Evolutionary conservation across 1,140 invertebrate species (phyloP), one percentile per base, ranked within the genome.

Genomic region (Drosophila kurseongensis): DNA sequence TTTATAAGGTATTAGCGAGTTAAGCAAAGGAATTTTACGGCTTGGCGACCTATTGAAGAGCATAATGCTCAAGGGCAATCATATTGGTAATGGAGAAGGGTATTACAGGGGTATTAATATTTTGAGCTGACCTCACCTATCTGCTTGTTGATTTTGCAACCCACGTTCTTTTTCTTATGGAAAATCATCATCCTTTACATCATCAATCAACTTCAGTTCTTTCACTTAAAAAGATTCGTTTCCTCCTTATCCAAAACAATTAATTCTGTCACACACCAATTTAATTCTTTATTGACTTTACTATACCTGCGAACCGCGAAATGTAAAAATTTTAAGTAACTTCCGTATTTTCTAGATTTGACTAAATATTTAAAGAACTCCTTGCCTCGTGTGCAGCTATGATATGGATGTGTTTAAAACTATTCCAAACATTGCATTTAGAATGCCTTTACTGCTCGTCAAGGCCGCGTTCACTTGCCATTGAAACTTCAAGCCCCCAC

Each of bases 1-100:
- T 86, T 86, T 83, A 67, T 76, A 76, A 58, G 51, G 75, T 58
- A 79, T 86, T 83, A 88, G 62, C 75, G 47, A 44, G 65, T 59
- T 68, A 78, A 77, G 54, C 48, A 35, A 48, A 59, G 61, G 59
- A 76, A 63, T 42, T 56, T 72, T 63, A 59, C 63, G 54, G 35
- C 44, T 55, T 52, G 13, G 7, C 45, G 23, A 42, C 27, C 52
- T 62, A 57, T 52, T 65, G 40, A 57, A 66, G 41, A 54, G 16
- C 36, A 18, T 36, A 35, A 32, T 51, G 40, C 12, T 18, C 41
- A 54, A 45, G 59, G 42, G 16, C 8, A 50, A 13, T 42, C n/a
- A 40, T 36, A 41, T 50, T 32, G 65, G 38, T 59, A 42, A 40
- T 40, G 41, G 42, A 16, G 7, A 36, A 29, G n/a, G 13, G 29